Evolutionary conservation across 2,113 vertebrate genomes (phyloP), one percentile per base, ranked within the genome.

Genomic region (Ancistrus triradiatus): DNA sequence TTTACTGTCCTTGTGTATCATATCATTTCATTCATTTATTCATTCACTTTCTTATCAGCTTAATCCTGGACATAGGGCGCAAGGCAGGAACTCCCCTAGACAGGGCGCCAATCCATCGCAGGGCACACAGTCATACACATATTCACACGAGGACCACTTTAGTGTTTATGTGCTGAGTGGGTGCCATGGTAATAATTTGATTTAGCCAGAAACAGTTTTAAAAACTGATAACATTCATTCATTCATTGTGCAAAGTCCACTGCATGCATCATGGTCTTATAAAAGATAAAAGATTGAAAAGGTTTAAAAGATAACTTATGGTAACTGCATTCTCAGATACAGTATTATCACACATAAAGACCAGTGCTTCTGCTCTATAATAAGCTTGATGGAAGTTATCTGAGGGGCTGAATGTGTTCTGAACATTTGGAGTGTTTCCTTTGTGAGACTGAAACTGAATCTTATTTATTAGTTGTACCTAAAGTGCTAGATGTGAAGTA

Each of bases 221-320:
- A 78, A 67, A 76, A 52, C 63, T 50, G 18, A 55, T 85, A 81
- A 85, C 80, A 85, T 83, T 82, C 78, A 79, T 84, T 80, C 79
- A 77, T 76, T 69, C 73, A 78, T 66, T 53, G 73, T 55, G 57
- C 82, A 85, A 85, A 78, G 73, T 85, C 85, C 61, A 61, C 66
- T 63, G 59, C 68, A 53, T 79, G 73, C 76, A 79, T 86, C 82
- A 86, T 80, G 65, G 68, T 63, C n/a, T n/a, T 69, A 70, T 43
- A 47, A 80, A 81, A 73, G 77, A 58, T 63, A n/a, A n/a, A n/a
- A n/a, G n/a, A n/a, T n/a, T n/a, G n/a, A n/a, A n/a, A n/a, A n/a
- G 61, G 67, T 59, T 21, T 76, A 83, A 89, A 86, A 88, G 78
- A 83, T 84, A 75, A 84, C 75, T 76, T 80, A 85, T 85, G 88